Evolutionary conservation across 2,797 vertebrate species (phyloP), one percentile per base, ranked within the genome.

Genomic region (Myotis findleyi): DNA sequence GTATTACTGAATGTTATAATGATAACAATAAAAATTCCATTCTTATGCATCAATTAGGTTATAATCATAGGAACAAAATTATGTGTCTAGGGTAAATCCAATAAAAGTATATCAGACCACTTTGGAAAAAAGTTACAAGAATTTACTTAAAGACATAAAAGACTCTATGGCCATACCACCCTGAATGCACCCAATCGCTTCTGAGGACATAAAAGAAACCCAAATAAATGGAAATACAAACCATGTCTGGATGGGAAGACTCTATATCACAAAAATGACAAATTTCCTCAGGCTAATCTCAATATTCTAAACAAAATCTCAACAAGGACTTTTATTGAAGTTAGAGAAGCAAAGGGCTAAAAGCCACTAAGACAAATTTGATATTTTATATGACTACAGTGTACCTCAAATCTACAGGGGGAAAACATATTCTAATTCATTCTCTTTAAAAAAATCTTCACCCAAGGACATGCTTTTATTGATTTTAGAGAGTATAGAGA

Each of bases 121-220:
- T 75, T 82, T 44, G 21, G 14, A 85, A 79, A 85, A 85, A 64
- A 30, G 33, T 53, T 94, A 5, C 17, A 77, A 69, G n/a, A 90
- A 94, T 66, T 86, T 90, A 72, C 64, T n/a, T 23, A 91, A 91
- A 91, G 25, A 68, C 4, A 76, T 62, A 76, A 51, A 89, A 87
- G 25, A 49, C 11, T 57, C 55, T 25, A 57, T 57, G 55, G 10
- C 23, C 49, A 17, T 51, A 51, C 49, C 49, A 51, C 16, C 49
- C 49, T 51, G 49, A 51, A 18, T 51, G 49, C 17, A 51, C 17
- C 49, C 49, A 6, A 18, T 51, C 4, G 10, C 55, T 25, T 25
- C 55, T 25, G 9, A 91, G 87, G 27, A 69, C 4, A 69, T 51
- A 69, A 51, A 89, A 83, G 18, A 49, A 36, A 83, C 25, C 55